Conservation (phyloP, 2,113 vertebrate species). For the Sander lucioperca region DNA sequence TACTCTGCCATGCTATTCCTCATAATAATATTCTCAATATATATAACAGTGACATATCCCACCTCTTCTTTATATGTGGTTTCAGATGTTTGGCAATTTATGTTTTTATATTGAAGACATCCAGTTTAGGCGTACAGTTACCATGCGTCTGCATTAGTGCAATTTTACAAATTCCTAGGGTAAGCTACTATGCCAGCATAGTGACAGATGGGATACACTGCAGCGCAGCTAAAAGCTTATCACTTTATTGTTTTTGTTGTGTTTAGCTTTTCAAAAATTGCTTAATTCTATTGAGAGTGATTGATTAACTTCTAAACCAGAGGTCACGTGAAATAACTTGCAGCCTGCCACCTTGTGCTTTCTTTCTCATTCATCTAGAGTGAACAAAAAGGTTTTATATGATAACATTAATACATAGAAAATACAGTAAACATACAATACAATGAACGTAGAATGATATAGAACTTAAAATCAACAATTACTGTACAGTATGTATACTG, state of each 20-base stretch:
- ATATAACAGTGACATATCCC: not conserved
- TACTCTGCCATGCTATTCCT: not conserved
- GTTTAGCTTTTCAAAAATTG: constrained; percentile 64
- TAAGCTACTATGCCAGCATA: constrained; percentile 48
- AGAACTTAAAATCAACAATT: not conserved
- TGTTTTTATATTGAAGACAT: no score
- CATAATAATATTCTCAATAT: not conserved
- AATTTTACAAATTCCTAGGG: constrained; percentile 17
- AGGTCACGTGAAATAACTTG: constrained; percentile 74
- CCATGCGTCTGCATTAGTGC: not conserved
- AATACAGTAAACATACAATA: not conserved
- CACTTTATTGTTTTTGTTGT: constrained; percentile 48
- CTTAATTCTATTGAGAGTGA: constrained; percentile 54
- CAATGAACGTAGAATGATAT: not conserved
- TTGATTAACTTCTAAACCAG: constrained; percentile 59
- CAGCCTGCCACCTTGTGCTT: constrained; percentile 31
- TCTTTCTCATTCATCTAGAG: constrained; percentile 54
- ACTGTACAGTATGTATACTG: not conserved
- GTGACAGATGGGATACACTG: constrained; percentile 64
- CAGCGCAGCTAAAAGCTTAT: constrained; percentile 50
- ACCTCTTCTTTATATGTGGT: constrained; percentile 14
- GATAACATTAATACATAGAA: no score
- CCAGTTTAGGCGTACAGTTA: constrained; percentile 16
- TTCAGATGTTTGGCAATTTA: constrained; percentile 35
- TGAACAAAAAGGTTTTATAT: constrained; percentile 25